Evolutionary conservation across 2,113 vertebrate species (phyloP).

Genomic region (Tor tambroides): DNA sequence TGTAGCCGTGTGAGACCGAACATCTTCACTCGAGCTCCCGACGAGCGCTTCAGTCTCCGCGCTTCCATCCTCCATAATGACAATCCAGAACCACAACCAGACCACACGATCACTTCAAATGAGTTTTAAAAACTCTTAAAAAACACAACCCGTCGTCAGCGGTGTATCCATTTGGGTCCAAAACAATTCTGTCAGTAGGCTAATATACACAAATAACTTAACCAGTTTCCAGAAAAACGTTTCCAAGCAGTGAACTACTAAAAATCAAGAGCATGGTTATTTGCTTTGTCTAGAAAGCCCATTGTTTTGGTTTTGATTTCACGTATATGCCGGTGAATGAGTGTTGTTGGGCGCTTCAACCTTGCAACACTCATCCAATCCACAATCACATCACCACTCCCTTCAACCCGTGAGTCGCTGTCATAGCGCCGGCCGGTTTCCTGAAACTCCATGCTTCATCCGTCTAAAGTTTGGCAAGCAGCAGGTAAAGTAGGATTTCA

Average conservation of each 20-base stretch:
- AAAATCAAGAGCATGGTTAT: neutral
- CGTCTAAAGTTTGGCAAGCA: neutral
- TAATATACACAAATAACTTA: neutral
- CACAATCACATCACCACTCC: conserved; percentile 36
- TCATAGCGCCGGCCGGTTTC: conserved; percentile 50
- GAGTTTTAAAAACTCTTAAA: neutral
- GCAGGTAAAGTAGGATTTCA: neutral
- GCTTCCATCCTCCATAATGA: conserved; percentile 44
- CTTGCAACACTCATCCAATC: neutral
- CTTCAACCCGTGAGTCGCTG: conserved; percentile 33
- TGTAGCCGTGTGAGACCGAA: neutral
- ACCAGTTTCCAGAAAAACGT: neutral
- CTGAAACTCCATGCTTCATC: neutral
- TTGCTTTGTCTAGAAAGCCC: neutral
- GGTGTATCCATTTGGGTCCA: neutral
- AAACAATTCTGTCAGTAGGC: neutral
- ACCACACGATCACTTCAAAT: neutral
- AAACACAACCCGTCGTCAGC: neutral
- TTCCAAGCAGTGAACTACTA: neutral
- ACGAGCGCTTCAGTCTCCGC: neutral
- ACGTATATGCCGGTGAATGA: neutral
- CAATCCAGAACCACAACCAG: neutral
- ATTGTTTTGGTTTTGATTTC: neutral
- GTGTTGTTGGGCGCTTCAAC: neutral
- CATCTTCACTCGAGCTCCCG: neutral